Evolutionary conservation across 2,888 invertebrate genomes (phyloP).

Genomic region (Spialia ferax): DNA sequence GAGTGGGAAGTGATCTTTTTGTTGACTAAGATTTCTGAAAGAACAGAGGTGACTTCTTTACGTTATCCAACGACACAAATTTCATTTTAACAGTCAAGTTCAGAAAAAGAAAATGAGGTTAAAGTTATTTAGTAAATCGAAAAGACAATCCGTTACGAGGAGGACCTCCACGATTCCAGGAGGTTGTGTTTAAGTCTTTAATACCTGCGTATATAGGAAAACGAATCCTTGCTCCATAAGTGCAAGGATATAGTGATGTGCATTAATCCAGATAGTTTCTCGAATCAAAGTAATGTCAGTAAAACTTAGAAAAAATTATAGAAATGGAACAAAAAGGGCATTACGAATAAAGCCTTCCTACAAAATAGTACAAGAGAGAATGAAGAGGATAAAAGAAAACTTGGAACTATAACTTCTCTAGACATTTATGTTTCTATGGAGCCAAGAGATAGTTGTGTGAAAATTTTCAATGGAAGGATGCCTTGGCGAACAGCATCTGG

Average conservation of each 20-base stretch:
- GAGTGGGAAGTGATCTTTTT: constrained; percentile 75
- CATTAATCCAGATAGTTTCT: too few species aligned
- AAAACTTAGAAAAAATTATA: not conserved
- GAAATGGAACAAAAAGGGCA: not conserved
- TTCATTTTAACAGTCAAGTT: not conserved
- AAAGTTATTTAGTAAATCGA: too few species aligned
- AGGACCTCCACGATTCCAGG: too few species aligned
- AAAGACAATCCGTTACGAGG: too few species aligned
- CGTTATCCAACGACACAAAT: not conserved
- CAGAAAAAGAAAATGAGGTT: too few species aligned
- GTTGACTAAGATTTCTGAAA: constrained; percentile 56
- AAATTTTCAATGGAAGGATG: constrained; percentile 60
- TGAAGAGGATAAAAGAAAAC: not conserved
- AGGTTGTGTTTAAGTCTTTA: too few species aligned
- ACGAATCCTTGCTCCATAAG: too few species aligned
- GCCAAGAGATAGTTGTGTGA: constrained; percentile 64
- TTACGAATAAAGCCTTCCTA: not conserved
- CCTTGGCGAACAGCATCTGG: constrained; percentile 14
- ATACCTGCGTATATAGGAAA: too few species aligned
- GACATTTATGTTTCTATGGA: constrained; percentile 54
- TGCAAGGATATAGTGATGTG: too few species aligned
- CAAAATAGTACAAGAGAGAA: not conserved
- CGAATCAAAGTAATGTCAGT: not conserved
- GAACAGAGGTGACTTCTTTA: constrained; percentile 43
- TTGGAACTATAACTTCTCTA: constrained; percentile 11